Evolutionary conservation across 2,888 invertebrate genomes (phyloP).

Genomic region (Camptogramma bilineatum): DNA sequence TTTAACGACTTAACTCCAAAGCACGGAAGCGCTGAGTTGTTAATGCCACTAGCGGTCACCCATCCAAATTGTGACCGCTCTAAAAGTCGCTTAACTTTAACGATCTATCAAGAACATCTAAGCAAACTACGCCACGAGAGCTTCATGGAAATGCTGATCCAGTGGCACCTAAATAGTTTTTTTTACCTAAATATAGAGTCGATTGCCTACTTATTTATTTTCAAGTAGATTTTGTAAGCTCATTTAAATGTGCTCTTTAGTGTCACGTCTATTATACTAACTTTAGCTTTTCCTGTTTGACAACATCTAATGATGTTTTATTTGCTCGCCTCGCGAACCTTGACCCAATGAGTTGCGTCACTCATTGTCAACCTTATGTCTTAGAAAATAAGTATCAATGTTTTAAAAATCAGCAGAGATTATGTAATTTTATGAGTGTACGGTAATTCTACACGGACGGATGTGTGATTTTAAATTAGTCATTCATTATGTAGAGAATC

Average conservation of each 20-base stretch:
- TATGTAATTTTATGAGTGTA: slow-evolving; percentile 42
- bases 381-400: slow-evolving; percentile 13
- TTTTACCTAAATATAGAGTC: no score
- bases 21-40: no score
- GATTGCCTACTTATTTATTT: not conserved
- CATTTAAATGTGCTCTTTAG: slow-evolving; percentile 19
- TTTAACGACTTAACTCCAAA: no score
- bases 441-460: slow-evolving; percentile 42
- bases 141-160: no score
- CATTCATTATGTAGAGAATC: slow-evolving; percentile 42
- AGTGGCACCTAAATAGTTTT: not conserved
- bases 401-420: slow-evolving; percentile 27
- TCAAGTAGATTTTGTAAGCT: slow-evolving; percentile 5
- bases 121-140: no score
- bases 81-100: no score
- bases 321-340: slow-evolving; percentile 34
- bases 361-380: slow-evolving; percentile 26
- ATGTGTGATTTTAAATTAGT: slow-evolving; percentile 45
- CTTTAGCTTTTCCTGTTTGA: slow-evolving; percentile 34
- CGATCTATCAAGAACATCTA: no score
- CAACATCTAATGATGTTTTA: slow-evolving; percentile 28
- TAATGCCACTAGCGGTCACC: no score
- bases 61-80: no score
- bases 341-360: slow-evolving; percentile 41
- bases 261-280: slow-evolving; percentile 27